Percentiles rank a stretch among this genome's conserved stretches.
phyloP scores from a whole-genome alignment of 2,113 vertebrate species.

The Tetrax tetrax region DNA sequence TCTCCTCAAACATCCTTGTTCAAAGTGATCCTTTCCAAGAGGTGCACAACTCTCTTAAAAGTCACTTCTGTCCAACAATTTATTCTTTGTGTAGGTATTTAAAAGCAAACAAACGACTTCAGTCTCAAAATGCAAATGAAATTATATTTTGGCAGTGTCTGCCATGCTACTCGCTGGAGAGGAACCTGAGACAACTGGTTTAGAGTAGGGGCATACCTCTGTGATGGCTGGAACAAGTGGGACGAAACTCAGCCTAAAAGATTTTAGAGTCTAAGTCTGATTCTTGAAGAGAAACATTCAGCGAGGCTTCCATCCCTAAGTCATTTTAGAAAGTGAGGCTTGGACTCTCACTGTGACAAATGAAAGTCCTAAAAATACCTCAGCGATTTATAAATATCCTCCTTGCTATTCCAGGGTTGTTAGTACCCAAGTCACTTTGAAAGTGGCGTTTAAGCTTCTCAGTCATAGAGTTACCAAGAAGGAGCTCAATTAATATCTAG shows the following conservation, averaged over 20 bases:
- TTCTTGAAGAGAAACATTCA: not conserved
- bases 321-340: not conserved
- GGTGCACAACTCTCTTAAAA: not conserved
- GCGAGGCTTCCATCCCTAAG: not conserved
- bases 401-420: not conserved
- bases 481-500: not conserved
- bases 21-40: not conserved
- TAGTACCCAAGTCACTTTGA: not conserved
- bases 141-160: not conserved
- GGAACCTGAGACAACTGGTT: not conserved
- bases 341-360: not conserved
- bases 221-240: not conserved
- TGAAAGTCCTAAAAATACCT: constrained; percentile 34
- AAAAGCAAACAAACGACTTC: not conserved
- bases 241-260: not conserved
- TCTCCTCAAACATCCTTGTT: not conserved
- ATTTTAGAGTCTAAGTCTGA: not conserved
- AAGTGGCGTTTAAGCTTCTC: constrained; percentile 31
- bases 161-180: not conserved
- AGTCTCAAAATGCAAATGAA: not conserved
- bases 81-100: not conserved
- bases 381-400: constrained; percentile 11
- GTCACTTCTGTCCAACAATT: not conserved
- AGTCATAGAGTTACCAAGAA: constrained; percentile 4
- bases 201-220: not conserved